Evolutionary conservation across 2,888 invertebrate species (phyloP).

Genomic region (Isoperla grammatica): DNA sequence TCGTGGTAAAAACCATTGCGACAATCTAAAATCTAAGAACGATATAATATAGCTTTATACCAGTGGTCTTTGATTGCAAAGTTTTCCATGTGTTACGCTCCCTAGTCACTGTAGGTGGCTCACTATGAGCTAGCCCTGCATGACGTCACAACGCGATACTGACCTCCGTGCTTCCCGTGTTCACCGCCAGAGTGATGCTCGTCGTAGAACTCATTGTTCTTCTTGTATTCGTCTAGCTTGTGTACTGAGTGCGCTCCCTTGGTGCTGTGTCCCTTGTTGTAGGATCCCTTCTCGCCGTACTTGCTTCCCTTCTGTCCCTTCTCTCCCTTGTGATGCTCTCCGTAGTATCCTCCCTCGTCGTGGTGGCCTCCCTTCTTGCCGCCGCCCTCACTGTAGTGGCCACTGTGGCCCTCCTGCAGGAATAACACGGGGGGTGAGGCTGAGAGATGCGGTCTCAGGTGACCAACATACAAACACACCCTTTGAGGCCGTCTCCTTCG

Average conservation of each 20-base stretch:
- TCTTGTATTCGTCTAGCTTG: constrained; percentile 79
- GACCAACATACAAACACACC: too few species aligned
- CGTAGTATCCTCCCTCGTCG: constrained; percentile 59
- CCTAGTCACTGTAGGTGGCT: too few species aligned
- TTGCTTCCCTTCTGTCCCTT: constrained; percentile 63
- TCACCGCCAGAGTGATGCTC: constrained; percentile 77
- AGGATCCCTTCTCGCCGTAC: constrained; percentile 63
- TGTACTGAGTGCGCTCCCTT: constrained; percentile 82
- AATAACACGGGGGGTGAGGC: constrained; percentile 51
- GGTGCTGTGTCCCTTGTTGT: constrained; percentile 79
- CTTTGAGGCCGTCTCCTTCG: too few species aligned
- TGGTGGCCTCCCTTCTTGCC: constrained; percentile 59
- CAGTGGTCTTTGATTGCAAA: too few species aligned
- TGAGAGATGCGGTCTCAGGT: too few species aligned
- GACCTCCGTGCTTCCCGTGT: constrained; percentile 73
- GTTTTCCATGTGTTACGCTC: too few species aligned
- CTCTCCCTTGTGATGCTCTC: constrained; percentile 58
- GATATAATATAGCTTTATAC: too few species aligned
- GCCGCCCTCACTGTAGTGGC: constrained; percentile 57
- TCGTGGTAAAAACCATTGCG: too few species aligned
- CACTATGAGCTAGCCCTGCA: too few species aligned
- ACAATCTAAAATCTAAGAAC: too few species aligned
- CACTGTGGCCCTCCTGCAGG: constrained; percentile 50
- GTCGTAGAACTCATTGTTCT: constrained; percentile 81
- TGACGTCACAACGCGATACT: too few species aligned